A percentile compares a stretch with the other conserved stretches of the same genome.
phyloP scores from a whole-genome alignment of 2,888 invertebrate genomes.

The Oscheius sp. region DNA sequence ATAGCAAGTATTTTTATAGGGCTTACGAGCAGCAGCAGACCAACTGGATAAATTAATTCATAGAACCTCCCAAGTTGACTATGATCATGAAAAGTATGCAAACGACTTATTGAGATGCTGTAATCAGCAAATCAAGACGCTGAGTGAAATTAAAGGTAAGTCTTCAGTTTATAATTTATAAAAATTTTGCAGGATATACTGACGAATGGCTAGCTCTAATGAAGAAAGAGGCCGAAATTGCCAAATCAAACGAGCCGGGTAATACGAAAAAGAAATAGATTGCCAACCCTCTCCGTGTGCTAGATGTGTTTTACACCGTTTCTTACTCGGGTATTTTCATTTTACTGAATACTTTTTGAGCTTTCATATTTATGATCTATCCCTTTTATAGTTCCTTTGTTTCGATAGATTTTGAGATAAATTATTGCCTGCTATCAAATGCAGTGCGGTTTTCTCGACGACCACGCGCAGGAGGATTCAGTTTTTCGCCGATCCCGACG shows the following conservation, averaged over 20 bases:
- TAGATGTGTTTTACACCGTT: neutral
- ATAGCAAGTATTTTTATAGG: neutral
- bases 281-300: neutral
- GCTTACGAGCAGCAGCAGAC: neutral
- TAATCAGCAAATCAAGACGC: neutral
- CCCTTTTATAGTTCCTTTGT: neutral
- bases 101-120: neutral
- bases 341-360: neutral
- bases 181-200: neutral
- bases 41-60: neutral
- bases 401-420: neutral
- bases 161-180: neutral
- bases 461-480: neutral
- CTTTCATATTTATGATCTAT: neutral
- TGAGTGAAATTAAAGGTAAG: neutral
- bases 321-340: neutral
- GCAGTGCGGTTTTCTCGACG: neutral
- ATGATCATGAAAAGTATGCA: slow-evolving; percentile 22
- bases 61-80: neutral
- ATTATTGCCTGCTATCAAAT: neutral
- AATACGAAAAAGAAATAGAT: neutral
- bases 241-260: neutral
- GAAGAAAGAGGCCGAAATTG: neutral
- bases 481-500: slow-evolving; percentile 8
- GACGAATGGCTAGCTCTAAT: slow-evolving; percentile 18